These are phyloP conservation scores for Tragelaphus scriptus DNA, from an alignment of 2,113 vertebrate species.

Conservation along the genomic window DNA sequence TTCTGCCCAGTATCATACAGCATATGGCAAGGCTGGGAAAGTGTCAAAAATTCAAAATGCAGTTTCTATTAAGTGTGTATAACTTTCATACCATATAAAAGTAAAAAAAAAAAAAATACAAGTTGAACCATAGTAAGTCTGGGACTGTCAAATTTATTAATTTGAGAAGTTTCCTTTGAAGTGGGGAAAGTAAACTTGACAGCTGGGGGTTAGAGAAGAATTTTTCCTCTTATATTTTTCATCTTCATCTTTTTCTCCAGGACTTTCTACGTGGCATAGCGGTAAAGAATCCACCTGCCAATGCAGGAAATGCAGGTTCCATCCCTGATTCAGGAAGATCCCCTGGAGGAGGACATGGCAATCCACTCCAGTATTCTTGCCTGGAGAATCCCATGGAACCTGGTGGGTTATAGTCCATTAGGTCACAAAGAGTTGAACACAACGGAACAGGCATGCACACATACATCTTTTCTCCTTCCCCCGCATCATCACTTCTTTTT, in stretches of 20 bases:
- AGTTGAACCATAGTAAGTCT: not conserved
- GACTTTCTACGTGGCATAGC: not conserved
- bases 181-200: not conserved
- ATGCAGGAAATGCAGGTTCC: not conserved
- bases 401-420: not conserved
- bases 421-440: not conserved
- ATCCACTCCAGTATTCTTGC: not conserved
- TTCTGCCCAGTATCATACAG: not conserved
- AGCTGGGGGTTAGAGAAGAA: not conserved
- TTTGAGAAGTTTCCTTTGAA: not conserved
- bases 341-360: not conserved
- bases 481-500: not conserved
- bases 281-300: not conserved
- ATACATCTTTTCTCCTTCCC: not conserved
- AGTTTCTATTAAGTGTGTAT: not conserved
- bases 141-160: not conserved
- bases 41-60: not conserved
- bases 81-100: not conserved
- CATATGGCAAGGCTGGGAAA: not conserved
- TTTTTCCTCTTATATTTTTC: not conserved
- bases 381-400: not conserved
- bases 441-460: rapidly evolving
- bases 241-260: no score
- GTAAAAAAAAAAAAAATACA: not conserved
- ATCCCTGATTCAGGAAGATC: not conserved